Conservation (phyloP, 2,113 vertebrate genomes). For the Etia nguti region DNA sequence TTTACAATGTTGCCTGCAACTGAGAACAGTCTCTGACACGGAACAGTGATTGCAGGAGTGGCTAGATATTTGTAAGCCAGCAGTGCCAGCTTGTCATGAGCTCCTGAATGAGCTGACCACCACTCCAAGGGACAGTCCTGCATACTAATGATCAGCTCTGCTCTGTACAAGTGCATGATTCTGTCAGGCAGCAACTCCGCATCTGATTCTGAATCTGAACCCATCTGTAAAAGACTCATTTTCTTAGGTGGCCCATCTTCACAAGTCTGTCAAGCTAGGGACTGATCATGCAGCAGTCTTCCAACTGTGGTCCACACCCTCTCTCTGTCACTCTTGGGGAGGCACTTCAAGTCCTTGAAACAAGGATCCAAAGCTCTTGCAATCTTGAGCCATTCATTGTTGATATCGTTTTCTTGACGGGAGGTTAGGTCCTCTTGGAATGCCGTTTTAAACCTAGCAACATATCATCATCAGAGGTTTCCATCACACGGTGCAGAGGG, state of each 20-base stretch:
- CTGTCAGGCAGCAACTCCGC: no score
- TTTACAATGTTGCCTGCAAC: no score
- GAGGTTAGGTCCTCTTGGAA: background rate
- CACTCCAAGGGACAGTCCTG: no score
- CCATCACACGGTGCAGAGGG: background rate
- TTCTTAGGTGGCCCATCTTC: background rate
- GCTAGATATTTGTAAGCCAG: no score
- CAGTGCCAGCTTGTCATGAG: no score
- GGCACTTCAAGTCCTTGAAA: background rate
- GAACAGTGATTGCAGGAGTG: no score
- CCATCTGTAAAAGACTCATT: background rate
- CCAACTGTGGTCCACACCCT: background rate
- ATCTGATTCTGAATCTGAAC: background rate
- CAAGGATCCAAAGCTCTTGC: background rate
- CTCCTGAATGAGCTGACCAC: no score
- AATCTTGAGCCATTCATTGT: background rate
- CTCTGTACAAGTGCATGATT: no score
- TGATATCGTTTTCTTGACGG: background rate
- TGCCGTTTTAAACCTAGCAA: background rate
- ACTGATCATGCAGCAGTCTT: background rate
- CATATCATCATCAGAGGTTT: background rate
- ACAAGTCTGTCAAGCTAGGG: background rate
- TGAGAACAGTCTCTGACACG: no score
- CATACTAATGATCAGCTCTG: no score
- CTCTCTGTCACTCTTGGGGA: background rate